These are phyloP conservation scores for Drosophila rellima DNA, from an alignment of 2,888 invertebrate genomes.

Conservation along the genomic window DNA sequence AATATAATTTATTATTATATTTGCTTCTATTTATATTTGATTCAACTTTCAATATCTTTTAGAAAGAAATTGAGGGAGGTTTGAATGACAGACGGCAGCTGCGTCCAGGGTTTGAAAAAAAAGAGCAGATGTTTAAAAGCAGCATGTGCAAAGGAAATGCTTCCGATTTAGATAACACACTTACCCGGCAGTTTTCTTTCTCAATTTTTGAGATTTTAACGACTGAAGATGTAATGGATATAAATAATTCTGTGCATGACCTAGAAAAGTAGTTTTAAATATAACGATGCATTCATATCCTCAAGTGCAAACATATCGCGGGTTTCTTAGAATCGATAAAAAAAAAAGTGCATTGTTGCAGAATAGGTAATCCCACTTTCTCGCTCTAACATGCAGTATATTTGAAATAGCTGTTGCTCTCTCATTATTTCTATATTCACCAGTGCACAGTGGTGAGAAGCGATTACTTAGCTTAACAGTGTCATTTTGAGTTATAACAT, in stretches of 20 bases:
- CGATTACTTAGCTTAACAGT: not conserved
- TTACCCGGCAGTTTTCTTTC: not conserved
- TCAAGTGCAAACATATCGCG: not conserved
- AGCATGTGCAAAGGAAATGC: constrained; percentile 16
- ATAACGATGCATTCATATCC: not conserved
- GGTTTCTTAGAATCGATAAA: not conserved
- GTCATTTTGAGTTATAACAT: constrained; percentile 4
- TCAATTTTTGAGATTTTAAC: not conserved
- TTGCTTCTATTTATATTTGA: not conserved
- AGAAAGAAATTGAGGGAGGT: constrained; percentile 16
- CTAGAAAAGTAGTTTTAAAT: not conserved
- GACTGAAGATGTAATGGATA: not conserved
- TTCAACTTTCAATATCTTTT: not conserved
- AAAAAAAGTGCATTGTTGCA: constrained; percentile 4
- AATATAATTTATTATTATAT: not conserved
- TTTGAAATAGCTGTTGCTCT: not conserved
- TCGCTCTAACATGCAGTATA: not conserved
- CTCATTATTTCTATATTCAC: constrained; percentile 1
- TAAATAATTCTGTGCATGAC: not conserved
- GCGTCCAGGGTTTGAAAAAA: not conserved
- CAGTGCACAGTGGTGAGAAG: not conserved
- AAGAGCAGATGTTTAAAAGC: constrained; percentile 34
- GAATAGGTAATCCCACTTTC: not conserved
- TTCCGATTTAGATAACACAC: constrained; percentile 5
- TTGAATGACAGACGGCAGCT: constrained; percentile 22